Conservation (phyloP, 2,797 vertebrate genomes). For the Parambassis ranga region DNA sequence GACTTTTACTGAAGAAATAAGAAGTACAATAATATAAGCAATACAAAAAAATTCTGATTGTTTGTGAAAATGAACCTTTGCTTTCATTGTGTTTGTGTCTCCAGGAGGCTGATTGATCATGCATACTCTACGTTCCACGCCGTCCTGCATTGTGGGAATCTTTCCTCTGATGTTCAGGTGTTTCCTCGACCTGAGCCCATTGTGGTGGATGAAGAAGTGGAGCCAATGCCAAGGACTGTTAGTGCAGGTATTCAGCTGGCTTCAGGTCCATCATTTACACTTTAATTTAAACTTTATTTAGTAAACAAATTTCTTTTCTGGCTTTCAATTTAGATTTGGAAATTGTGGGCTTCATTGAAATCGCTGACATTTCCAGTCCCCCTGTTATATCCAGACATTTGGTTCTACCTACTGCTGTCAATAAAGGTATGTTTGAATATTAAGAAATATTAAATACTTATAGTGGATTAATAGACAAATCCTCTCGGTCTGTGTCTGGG, state of each 20-base stretch:
- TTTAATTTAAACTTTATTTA: background rate
- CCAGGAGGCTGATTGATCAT: constrained; percentile 93
- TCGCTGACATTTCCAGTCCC: constrained; percentile 96
- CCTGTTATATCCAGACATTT: constrained; percentile 96
- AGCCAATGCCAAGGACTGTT: constrained; percentile 89
- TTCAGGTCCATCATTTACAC: background rate
- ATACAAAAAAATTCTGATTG: background rate
- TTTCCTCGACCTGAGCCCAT: constrained; percentile 97
- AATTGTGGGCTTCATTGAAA: constrained; percentile 98
- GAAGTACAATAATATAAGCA: no score
- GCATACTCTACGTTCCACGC: constrained; percentile 97
- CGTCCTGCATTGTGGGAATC: constrained; percentile 93
- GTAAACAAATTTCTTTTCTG: background rate
- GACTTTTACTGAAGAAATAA: constrained; percentile 33
- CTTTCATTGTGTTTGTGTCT: constrained; percentile 17
- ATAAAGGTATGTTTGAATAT: constrained; percentile 86
- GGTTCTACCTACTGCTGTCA: constrained; percentile 94
- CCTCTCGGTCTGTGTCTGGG: background rate
- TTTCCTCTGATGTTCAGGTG: constrained; percentile 95
- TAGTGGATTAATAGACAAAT: background rate
- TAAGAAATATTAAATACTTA: background rate
- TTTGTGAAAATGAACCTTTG: no score
- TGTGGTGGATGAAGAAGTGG: constrained; percentile 93
- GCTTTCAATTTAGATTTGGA: constrained; percentile 91
- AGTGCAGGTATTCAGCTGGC: constrained; percentile 83